Evolutionary conservation across 1,140 invertebrate genomes (phyloP), one percentile per base, ranked within the genome.

Genomic region (Battus philenor): DNA sequence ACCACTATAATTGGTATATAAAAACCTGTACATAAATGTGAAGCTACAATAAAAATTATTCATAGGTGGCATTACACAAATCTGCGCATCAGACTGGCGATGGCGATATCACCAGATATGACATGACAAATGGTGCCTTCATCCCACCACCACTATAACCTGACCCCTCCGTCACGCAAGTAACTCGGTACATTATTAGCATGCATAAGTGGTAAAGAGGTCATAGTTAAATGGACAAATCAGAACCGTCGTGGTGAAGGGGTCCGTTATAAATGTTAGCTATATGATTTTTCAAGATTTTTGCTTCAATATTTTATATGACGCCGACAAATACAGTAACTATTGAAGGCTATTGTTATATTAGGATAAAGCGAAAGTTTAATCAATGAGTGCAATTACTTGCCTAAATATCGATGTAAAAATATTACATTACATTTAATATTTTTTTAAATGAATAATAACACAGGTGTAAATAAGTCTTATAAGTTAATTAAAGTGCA

Each of bases 61-160:
- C 69, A 79, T 72, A 74, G 68, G 63, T 51, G 44, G 55, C 44
- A 66, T 72, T 64, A 66, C 59, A 70, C 75, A 74, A 79, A 79
- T 77, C 46, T 54, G 74, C 71, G 72, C 74, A 73, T 78, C 78
- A 74, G 44, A 16, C 30, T 39, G 41, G 38, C 48, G 65, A 72
- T 72, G 64, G 48, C 41, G n/a, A 43, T 74, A 80, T 80, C 75
- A 52, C 68, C 39, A 55, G 36, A 82, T 82, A 76, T 74, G 76
- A 82, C 76, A 70, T 69, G 76, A 82, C 72, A 78, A 80, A 83
- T 75, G 72, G 77, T 66, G 32, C 41, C 43, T 50, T 44, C 38
- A 59, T 44, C 50, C 26, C 9, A 39, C 18, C 22, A 53, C 74
- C 76, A 68, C 27, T 36, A 7, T 65, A 59, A 27, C 8, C 6